A percentile compares a stretch with the other conserved stretches of the same genome.
Evolutionary conservation across 2,888 invertebrate genomes (phyloP).

Genomic region (Limnephilus rhombicus): DNA sequence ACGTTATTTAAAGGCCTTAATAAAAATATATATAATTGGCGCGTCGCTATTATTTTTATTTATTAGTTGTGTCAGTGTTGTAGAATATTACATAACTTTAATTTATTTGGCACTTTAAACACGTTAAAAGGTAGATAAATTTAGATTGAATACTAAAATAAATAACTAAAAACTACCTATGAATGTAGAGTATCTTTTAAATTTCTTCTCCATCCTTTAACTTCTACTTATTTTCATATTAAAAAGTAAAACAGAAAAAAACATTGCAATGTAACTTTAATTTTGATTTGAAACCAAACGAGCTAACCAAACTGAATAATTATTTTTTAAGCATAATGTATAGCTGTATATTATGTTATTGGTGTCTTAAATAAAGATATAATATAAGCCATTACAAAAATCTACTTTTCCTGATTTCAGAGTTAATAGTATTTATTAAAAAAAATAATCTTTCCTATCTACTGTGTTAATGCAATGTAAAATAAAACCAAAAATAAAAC

Average conservation of each 20-base stretch:
- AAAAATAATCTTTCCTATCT: no score
- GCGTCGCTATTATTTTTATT: neutral
- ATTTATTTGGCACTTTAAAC: neutral
- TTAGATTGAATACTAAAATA: neutral
- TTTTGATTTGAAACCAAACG: no score
- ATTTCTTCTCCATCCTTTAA: neutral
- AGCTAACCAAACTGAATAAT: no score
- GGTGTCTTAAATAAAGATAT: no score
- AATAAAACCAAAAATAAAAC: no score
- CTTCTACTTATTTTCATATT: neutral
- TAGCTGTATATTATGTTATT: no score
- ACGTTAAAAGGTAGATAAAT: neutral
- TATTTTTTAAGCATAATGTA: no score
- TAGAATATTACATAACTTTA: neutral
- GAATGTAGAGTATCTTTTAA: neutral
- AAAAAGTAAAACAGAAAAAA: neutral
- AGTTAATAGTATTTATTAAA: no score
- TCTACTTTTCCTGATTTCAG: no score
- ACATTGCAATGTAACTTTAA: neutral
- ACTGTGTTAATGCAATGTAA: no score
- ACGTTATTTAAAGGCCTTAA: conserved; percentile 54
- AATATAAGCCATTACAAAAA: no score
- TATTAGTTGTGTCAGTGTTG: neutral
- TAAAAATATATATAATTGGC: conserved; percentile 16
- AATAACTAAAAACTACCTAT: neutral